Conservation (phyloP, 2,113 vertebrate species). For the Chamaea fasciata region DNA sequence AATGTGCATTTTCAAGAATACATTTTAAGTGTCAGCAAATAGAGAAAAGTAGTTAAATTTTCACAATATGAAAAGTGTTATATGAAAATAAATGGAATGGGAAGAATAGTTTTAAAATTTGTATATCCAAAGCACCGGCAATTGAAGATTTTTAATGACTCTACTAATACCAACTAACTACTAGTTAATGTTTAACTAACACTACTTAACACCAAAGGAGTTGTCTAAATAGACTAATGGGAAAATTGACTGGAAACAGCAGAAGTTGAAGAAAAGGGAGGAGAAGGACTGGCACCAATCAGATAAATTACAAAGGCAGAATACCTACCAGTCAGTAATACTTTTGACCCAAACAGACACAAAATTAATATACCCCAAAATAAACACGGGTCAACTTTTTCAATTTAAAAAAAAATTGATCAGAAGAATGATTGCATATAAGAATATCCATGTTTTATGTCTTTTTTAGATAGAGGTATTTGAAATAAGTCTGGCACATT, state of each 20-base stretch:
- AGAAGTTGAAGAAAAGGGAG: background rate
- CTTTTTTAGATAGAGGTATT: background rate
- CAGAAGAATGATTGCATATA: background rate
- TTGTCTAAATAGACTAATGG: background rate
- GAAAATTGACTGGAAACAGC: background rate
- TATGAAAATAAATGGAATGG: background rate
- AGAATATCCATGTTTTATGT: background rate
- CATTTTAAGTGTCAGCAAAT: background rate
- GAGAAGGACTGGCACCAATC: background rate
- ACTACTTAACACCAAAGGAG: background rate
- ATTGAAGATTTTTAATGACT: background rate
- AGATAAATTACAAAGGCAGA: background rate
- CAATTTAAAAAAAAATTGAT: background rate
- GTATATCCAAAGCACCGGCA: background rate
- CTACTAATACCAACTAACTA: background rate
- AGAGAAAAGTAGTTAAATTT: background rate
- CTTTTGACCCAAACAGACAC: background rate
- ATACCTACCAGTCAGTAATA: background rate
- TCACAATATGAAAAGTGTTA: background rate
- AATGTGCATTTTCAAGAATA: background rate
- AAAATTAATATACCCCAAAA: background rate
- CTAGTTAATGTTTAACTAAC: background rate
- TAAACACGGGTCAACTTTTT: background rate
- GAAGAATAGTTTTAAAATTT: background rate
- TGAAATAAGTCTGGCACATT: background rate